Conservation (phyloP, 2,797 vertebrate species). For the Simalia tracyae region DNA sequence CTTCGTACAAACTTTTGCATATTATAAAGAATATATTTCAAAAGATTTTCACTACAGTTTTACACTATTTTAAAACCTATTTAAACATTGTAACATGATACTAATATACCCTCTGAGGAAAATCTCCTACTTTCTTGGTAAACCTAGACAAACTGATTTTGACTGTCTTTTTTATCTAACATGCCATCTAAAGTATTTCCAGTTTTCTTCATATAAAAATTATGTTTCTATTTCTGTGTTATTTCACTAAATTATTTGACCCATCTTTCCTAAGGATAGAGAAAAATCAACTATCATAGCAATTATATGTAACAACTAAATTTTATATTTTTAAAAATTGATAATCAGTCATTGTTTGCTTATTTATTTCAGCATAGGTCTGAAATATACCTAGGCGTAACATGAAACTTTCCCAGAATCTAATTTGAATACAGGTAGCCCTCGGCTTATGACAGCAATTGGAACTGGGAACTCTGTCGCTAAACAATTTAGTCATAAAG, state of each 20-base stretch:
- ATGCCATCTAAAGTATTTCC: background rate
- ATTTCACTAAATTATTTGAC: background rate
- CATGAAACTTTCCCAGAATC: no score
- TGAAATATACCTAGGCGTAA: no score
- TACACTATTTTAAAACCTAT: background rate
- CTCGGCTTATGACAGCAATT: no score
- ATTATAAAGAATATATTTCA: background rate
- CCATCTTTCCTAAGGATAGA: background rate
- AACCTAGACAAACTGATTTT: background rate
- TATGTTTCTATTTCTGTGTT: background rate
- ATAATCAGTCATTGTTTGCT: no score
- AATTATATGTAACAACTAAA: no score
- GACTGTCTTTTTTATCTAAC: background rate
- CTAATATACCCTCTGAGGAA: background rate
- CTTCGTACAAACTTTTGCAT: background rate
- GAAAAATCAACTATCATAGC: background rate
- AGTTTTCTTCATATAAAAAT: background rate
- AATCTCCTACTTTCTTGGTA: background rate
- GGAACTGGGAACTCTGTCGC: no score
- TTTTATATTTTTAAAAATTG: no score
- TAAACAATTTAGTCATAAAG: no score
- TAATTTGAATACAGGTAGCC: no score
- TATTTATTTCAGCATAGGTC: no score
- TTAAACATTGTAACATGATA: background rate
- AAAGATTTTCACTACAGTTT: background rate